A percentile compares a stretch with the other conserved stretches of the same genome.
These are phyloP conservation scores for Phrynosoma blainvillii DNA, from an alignment of 2,113 vertebrate genomes.

Conservation along the genomic window DNA sequence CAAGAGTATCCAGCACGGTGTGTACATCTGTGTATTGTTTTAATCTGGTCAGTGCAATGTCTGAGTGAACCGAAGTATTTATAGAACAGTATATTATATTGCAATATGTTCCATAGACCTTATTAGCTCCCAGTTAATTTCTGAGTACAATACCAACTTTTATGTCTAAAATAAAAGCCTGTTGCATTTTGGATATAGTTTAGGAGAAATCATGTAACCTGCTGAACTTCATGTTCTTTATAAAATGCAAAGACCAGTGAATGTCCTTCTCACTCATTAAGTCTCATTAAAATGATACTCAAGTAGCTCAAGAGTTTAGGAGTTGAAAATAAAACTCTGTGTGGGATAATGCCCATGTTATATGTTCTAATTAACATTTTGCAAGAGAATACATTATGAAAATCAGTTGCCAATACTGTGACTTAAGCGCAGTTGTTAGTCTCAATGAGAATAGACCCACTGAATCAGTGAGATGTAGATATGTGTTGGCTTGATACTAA, in stretches of 20 bases:
- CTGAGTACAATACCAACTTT: conserved; percentile 5
- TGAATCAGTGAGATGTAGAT: too few relatives aligned
- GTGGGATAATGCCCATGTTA: background rate
- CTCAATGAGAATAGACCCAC: too few relatives aligned
- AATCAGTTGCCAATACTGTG: too few relatives aligned
- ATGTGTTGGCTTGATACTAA: too few relatives aligned
- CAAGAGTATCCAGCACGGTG: background rate
- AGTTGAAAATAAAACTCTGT: background rate
- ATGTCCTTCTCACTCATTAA: background rate
- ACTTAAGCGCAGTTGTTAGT: too few relatives aligned
- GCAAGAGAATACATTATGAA: background rate
- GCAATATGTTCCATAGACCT: background rate
- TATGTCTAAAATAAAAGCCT: background rate
- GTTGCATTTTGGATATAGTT: background rate
- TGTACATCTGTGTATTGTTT: background rate
- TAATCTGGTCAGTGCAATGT: conserved; percentile 1
- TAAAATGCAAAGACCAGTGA: background rate
- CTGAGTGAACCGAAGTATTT: background rate
- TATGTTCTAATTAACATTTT: background rate
- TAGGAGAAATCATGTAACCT: background rate
- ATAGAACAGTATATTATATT: too few relatives aligned
- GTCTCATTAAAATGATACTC: background rate
- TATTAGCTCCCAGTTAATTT: background rate
- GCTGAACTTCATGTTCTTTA: background rate
- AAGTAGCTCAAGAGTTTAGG: background rate